These are phyloP conservation scores for Epizoanthus stellaris DNA, from an alignment of 92 coral and sea anemone genomes.

Conservation along the genomic window DNA sequence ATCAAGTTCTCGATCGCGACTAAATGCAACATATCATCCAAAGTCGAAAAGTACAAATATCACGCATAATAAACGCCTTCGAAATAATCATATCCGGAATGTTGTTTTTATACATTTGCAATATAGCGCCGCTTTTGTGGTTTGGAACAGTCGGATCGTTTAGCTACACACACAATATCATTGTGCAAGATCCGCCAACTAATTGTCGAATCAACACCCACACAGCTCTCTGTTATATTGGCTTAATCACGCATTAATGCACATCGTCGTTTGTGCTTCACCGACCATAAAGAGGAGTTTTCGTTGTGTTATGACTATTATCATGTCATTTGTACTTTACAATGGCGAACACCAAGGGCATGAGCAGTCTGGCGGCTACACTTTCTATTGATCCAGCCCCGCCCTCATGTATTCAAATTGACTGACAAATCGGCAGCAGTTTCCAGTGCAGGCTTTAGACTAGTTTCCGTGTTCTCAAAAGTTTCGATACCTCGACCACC, in stretches of 20 bases:
- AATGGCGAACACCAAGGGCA: neutral
- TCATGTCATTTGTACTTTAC: neutral
- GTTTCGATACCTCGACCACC: too few relatives aligned
- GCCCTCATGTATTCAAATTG: too few relatives aligned
- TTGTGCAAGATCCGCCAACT: slow-evolving; percentile 7
- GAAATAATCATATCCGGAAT: slow-evolving; percentile 35
- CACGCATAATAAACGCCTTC: slow-evolving; percentile 13
- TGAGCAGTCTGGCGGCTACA: neutral
- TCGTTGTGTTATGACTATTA: neutral
- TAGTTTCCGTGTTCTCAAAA: too few relatives aligned
- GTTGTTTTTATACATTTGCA: slow-evolving; percentile 6
- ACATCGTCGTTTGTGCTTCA: neutral
- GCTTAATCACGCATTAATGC: slow-evolving; percentile 2
- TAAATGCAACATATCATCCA: neutral
- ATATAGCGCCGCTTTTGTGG: slow-evolving; percentile 15
- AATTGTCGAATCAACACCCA: slow-evolving; percentile 18
- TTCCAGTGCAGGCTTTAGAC: too few relatives aligned
- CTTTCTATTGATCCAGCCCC: too few relatives aligned
- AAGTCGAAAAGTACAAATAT: slow-evolving; percentile 8
- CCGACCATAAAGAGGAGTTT: slow-evolving; percentile 15
- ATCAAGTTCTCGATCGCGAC: neutral
- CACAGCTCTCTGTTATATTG: slow-evolving; percentile 7
- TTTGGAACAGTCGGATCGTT: neutral
- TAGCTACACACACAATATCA: slow-evolving; percentile 17
- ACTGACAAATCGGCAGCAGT: too few relatives aligned